Conservation (phyloP, 2,113 vertebrate genomes). For the Tapirus terrestris region DNA sequence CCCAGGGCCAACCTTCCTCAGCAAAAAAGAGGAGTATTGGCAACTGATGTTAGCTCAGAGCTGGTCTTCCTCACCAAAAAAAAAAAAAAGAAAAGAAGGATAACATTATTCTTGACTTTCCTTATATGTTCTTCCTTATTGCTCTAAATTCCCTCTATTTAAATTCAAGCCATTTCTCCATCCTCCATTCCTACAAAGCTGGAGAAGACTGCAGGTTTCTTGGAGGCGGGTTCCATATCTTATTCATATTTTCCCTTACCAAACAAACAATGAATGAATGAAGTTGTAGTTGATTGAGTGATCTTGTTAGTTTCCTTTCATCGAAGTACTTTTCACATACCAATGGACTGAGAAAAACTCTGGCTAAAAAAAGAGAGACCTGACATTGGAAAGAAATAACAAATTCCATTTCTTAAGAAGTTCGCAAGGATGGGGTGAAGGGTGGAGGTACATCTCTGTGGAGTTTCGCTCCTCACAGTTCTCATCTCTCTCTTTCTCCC, state of each 20-base stretch:
- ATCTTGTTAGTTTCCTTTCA: not conserved
- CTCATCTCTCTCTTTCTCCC: not conserved
- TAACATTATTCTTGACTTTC: not conserved
- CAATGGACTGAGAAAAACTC: not conserved
- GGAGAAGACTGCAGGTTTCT: not conserved
- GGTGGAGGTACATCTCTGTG: not conserved
- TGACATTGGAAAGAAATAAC: not conserved
- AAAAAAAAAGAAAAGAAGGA: not conserved
- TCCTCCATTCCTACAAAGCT: not conserved
- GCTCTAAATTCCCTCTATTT: not conserved
- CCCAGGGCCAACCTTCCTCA: too few relatives aligned
- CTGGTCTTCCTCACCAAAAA: too few relatives aligned
- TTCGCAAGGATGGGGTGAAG: not conserved
- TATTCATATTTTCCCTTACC: not conserved
- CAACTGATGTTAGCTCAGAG: too few relatives aligned
- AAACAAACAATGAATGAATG: not conserved
- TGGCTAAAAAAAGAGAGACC: not conserved
- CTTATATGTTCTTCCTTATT: not conserved
- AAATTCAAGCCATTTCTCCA: not conserved
- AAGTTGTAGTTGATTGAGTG: not conserved
- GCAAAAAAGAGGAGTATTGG: too few relatives aligned
- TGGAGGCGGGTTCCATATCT: not conserved
- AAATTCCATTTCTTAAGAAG: not conserved
- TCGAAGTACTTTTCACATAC: not conserved
- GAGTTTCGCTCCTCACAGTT: not conserved